Evolutionary conservation across 2,888 invertebrate genomes (phyloP).

Genomic region (Branchellion lobata): DNA sequence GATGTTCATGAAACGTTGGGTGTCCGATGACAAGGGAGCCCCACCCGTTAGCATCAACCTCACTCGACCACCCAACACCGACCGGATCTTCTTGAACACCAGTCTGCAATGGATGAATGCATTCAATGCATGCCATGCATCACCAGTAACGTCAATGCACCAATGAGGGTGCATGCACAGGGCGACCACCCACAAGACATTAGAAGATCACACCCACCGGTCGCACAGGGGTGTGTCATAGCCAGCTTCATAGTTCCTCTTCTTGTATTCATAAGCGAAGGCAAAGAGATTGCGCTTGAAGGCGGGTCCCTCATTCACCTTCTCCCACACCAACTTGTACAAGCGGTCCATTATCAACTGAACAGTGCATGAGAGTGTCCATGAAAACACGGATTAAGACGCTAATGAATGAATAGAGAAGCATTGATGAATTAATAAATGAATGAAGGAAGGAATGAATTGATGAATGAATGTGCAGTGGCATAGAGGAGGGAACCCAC

Average conservation of each 20-base stretch:
- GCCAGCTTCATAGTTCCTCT: slow-evolving; percentile 73
- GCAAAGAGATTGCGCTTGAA: slow-evolving; percentile 82
- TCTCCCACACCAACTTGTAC: slow-evolving; percentile 93
- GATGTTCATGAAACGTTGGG: slow-evolving; percentile 86
- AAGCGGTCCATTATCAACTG: slow-evolving; percentile 94
- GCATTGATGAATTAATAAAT: not conserved
- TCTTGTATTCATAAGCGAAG: slow-evolving; percentile 91
- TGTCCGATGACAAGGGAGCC: slow-evolving; percentile 90
- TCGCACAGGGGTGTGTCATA: slow-evolving; percentile 65
- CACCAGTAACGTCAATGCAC: too few species aligned
- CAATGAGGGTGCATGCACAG: too few species aligned
- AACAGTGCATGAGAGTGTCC: too few species aligned
- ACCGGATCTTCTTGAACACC: slow-evolving; percentile 70
- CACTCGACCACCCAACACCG: slow-evolving; percentile 79
- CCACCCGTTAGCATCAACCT: slow-evolving; percentile 88
- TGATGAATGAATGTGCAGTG: not conserved
- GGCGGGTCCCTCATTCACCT: slow-evolving; percentile 76
- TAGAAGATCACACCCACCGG: slow-evolving; percentile 56
- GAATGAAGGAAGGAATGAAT: not conserved
- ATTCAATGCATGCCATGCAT: too few species aligned
- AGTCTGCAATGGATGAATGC: slow-evolving; percentile 61
- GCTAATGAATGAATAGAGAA: not conserved
- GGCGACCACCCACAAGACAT: too few species aligned
- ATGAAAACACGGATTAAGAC: not conserved
- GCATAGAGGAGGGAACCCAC: too few species aligned